Base-by-base conservation (phyloP, 2,113 vertebrate genomes). In the Siniperca knerii region DNA sequence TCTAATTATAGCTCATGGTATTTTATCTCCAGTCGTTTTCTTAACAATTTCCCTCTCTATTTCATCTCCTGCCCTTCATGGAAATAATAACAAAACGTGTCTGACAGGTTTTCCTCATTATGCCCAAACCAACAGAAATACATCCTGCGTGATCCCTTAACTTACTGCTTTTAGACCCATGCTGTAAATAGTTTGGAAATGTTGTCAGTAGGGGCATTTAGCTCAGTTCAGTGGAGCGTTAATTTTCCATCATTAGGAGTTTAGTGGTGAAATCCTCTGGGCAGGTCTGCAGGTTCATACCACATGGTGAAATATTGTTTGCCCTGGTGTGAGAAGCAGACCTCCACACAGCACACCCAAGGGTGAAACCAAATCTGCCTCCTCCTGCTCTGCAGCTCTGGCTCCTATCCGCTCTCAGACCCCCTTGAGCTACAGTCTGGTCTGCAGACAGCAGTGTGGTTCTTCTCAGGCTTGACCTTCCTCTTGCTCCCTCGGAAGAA, bases 231-330 rank as follows among this genome's bases (percentile, higher is more conserved):
- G 66, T 86, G 89, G 74, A 92, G 90, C 91, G 89, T 93, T 91
- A n/a, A 93, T 95, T 94, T 94, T 90, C 94, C 94, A 93, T 95
- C 92, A 94, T 95, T 95, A 94, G 77, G 77, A 73, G 85, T 72
- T 71, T 35, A 54, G 85, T 62, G 87, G 80, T 62, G 86, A 90
- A 87, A 89, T 87, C 84, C 89, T 89, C 70, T 37, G 85, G 87
- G 87, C 79, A 84, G 79, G 82, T 83, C 87, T 85, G 84, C 84
- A 87, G 83, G 89, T 89, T 89, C 87, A 75, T 84, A 73, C 85
- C 90, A 84, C 79, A 92, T 52, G 90, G 85, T 94, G 88, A 94
- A 91, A 93, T 92, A 93, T 86, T 69, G 87, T 88, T 89, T 83
- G 76, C 62, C 86, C 77, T 70, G 85, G 88, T 85, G 90, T 87